Base-by-base conservation (phyloP, 1,140 invertebrate species). In the Anastatus disparis region DNA sequence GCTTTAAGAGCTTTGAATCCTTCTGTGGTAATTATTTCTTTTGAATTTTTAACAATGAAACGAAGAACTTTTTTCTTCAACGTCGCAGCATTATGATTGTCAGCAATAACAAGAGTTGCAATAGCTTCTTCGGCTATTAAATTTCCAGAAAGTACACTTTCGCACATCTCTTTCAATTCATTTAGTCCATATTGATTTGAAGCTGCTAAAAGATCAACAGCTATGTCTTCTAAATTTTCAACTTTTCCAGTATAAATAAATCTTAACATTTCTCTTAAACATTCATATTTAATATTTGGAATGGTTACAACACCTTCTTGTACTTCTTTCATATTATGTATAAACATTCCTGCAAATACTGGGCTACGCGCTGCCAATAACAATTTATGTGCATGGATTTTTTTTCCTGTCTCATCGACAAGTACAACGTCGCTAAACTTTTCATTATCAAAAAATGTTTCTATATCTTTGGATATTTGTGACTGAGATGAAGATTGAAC, bases 151-250 rank as follows among this genome's bases (percentile, higher is more conserved):
- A 68, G 26, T 13, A n/a, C 13, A 40, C 20, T 27, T 58, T 68
- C 53, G 9, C 65, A 68, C 42, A 50, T 35, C 8, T 27, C 44
- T 29, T 68, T 68, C 17, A 68, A 24, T 24, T 68, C 53, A 2
- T 68, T 40, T 22, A 68, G n/a, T n/a, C 38, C 46, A 48, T 68
- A 68, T 24, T 68, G 48, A 22, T 68, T 42, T 6, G 65, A 26
- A 6, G 55, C 65, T 44, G 27, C 27, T 10, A 68, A 12, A 35
- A 68, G 50, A 27, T 68, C 65, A 38, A 31, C 20, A 10, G 65
- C 38, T 12, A 59, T 22, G 9, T 48, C 40, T 24, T 68, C 46
- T n/a, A 58, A 22, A 48, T 59, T 48, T 15, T 68, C 46, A 4
- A 68, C 65, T n/a, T n/a, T n/a, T n/a, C n/a, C n/a, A n/a, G n/a